phyloP scores from a whole-genome alignment of 2,113 vertebrate genomes.

The Recurvirostra avosetta region DNA sequence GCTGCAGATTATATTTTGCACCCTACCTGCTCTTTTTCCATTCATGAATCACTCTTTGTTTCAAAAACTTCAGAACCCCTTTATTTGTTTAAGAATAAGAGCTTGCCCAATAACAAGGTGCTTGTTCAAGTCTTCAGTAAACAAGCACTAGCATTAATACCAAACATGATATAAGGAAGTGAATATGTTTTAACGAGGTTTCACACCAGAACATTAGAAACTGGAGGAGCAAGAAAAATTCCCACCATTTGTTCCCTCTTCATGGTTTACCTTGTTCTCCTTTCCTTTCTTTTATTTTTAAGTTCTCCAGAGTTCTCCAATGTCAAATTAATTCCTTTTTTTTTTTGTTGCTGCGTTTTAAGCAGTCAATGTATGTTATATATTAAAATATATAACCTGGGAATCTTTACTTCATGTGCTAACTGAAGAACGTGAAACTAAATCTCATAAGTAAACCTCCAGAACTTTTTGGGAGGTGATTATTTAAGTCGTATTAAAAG shows the following conservation, averaged over 20 bases:
- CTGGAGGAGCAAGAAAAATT: background rate
- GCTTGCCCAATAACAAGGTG: background rate
- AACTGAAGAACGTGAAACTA: background rate
- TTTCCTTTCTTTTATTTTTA: background rate
- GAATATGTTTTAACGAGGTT: background rate
- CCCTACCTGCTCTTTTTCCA: background rate
- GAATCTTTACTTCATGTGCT: background rate
- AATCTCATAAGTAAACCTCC: background rate
- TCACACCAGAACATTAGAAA: background rate
- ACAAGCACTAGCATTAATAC: background rate
- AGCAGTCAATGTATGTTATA: background rate
- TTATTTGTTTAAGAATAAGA: background rate
- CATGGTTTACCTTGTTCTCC: background rate
- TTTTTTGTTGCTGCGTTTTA: background rate
- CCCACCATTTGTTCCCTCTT: background rate
- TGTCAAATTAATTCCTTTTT: background rate
- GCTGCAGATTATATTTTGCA: background rate
- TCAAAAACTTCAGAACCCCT: background rate
- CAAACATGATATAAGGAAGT: background rate
- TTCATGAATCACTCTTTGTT: background rate
- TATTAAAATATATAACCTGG: background rate
- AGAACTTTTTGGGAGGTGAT: background rate
- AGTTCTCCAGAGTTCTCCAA: background rate
- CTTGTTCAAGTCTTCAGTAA: background rate
- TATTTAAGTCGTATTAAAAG: background rate